A percentile compares a stretch with the other conserved stretches of the same genome.
Conservation (phyloP, 2,113 vertebrate species). For the Saccopteryx bilineata region DNA sequence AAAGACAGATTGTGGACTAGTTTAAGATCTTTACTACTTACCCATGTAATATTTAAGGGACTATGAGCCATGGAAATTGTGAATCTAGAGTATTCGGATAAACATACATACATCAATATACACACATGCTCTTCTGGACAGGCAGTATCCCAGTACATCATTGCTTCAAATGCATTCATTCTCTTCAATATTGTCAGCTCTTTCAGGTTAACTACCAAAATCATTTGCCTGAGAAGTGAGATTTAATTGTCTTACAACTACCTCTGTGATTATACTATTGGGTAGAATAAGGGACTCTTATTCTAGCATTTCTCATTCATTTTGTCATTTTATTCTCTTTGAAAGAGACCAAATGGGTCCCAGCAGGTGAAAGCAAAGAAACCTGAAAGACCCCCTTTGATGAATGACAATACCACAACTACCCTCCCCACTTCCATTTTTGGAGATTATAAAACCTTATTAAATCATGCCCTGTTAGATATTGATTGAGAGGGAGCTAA, state of each 20-base stretch:
- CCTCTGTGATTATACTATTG: constrained; percentile 94
- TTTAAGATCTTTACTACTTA: constrained; percentile 55
- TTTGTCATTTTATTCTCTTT: constrained; percentile 93
- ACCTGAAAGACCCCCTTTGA: constrained; percentile 94
- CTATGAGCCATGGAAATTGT: constrained; percentile 20
- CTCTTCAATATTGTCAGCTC: constrained; percentile 88
- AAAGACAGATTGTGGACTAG: constrained; percentile 48
- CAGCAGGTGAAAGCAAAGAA: constrained; percentile 99
- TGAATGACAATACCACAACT: constrained; percentile 92
- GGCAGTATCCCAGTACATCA: constrained; percentile 92
- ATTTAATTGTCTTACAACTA: constrained; percentile 93
- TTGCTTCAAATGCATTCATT: constrained; percentile 88
- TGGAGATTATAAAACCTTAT: constrained; percentile 95
- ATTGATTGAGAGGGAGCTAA: constrained; percentile 95
- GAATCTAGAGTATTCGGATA: neutral
- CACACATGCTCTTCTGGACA: constrained; percentile 70
- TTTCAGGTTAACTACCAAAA: constrained; percentile 91
- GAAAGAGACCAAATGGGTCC: constrained; percentile 97
- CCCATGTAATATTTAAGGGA: constrained; percentile 52
- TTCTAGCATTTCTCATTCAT: constrained; percentile 94
- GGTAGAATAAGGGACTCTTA: constrained; percentile 91
- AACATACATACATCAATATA: constrained; percentile 55
- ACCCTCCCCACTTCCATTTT: constrained; percentile 88
- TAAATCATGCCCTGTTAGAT: constrained; percentile 95
- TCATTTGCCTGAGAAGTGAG: constrained; percentile 91